Base-by-base conservation (phyloP, 2,888 invertebrate species). In the Gymnoscelis rufifasciata region DNA sequence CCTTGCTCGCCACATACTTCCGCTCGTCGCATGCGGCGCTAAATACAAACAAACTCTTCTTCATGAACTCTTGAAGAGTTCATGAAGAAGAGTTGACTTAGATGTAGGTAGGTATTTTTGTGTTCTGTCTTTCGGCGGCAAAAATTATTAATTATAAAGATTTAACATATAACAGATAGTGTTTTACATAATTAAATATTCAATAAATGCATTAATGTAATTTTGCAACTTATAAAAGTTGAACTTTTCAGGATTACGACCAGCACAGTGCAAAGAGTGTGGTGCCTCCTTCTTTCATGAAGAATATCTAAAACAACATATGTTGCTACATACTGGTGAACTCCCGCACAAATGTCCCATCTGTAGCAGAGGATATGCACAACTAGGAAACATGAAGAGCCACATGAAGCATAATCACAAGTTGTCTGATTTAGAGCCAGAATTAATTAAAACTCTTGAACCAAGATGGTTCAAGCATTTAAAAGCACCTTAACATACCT, bases 291-390 rank as follows among this genome's bases (percentile, higher is more conserved):
- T 89, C 60, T 86, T 65, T 58, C 87, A 88, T 27, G 75, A 77
- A 38, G 83, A 82, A 37, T 89, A 89, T 53, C 62, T 89, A 1
- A 84, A 71, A 14, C 83, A 88, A 45, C 89, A 89, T 48, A 84
- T 86, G 83, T 62, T 87, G 14, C 70, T 89, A 1, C 89, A 89
- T 44, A 89, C 89, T 0, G 89, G 89, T 0, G 89, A 89, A 49
- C 83, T 83, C 1, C 89, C 89, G 8, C 89, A 78, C 59, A 84
- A 86, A 57, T 89, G 89, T 47, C 89, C 89, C 0, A 76, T 89
- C 2, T 89, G 89, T 52, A 78, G 73, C 0, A 60, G 83, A 37
- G 89, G 88, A 0, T 89, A 87, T 33, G 86, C 88, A 0, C 89
- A 89, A 50, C 62, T 78, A 3, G 72, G 87, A 28, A 89, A 89